Base-by-base conservation (phyloP, 2,797 vertebrate species). In the Enteromius afrohamiltoni region DNA sequence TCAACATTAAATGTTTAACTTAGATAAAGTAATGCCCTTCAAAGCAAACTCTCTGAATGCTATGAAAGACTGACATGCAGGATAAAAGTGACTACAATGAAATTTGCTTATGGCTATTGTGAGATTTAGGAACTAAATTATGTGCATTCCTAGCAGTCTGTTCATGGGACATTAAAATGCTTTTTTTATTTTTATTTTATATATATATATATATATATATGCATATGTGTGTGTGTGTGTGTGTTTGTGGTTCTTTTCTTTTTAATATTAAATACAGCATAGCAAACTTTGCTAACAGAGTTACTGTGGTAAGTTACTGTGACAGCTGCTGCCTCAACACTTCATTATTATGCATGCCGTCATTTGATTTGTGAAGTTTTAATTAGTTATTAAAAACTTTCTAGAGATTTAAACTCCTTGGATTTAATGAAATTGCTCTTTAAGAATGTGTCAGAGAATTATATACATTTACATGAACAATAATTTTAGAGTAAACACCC, bases 301-400 rank as follows among this genome's bases (percentile, higher is more conserved):
- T 37, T 5, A 37, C 37, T 37, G 37, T 37, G 7, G 7, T 7
- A 55, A n/a, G 51, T 9, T 55, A 9, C 58, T 31, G 40, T 64
- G 60, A 37, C 45, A 65, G 42, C 26, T 65, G 26, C 76, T 65
- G 60, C 19, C 76, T 62, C 23, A 47, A 26, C 21, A 13, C 21
- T 67, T 79, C 11, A 49, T 65, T 49, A 31, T 79, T 67, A 51
- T 79, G 34, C 29, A 37, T 68, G 62, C 29, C 37, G 45, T 51
- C 29, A 37, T 79, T 1, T 17, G 29, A 37, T 47, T 16, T 73
- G 17, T 51, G 17, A 29, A 68, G 62, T 67, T 34, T 34, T 53
- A 68, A 68, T 65, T 65, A 34, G 62, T 68, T 53, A 47, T 19
- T 68, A 16, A 79, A 51, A 67, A 49, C 42, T 23, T 78, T 64